These are phyloP conservation scores for Thunnus thynnus DNA, from an alignment of 2,113 vertebrate species.

Conservation along the genomic window DNA sequence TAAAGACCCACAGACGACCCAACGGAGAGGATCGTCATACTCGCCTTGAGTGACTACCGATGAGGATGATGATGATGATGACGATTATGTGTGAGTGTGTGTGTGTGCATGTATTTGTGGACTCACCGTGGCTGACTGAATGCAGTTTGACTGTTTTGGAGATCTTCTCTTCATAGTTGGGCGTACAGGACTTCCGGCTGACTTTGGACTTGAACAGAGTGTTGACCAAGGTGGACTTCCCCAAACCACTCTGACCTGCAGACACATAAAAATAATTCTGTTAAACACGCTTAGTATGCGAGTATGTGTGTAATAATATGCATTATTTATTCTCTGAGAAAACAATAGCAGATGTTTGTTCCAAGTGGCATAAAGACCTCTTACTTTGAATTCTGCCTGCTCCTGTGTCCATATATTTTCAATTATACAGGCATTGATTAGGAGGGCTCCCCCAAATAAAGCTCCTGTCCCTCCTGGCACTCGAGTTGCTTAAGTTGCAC, in stretches of 20 bases:
- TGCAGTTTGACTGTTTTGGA: conserved; percentile 92
- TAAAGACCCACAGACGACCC: too few relatives aligned
- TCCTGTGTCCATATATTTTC: background rate
- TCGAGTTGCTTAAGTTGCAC: too few relatives aligned
- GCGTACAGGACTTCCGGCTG: conserved; percentile 87
- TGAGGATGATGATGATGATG: too few relatives aligned
- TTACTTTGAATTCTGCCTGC: background rate
- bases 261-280: conserved; percentile 17
- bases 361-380: too few relatives aligned
- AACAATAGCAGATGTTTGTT: too few relatives aligned
- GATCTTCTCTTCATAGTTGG: conserved; percentile 81
- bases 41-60: too few relatives aligned
- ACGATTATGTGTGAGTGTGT: conserved; percentile 10
- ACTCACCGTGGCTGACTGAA: conserved; percentile 91
- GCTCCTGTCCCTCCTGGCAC: too few relatives aligned
- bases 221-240: conserved; percentile 98
- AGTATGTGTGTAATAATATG: too few relatives aligned
- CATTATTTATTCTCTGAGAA: too few relatives aligned
- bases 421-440: background rate
- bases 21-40: too few relatives aligned
- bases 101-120: conserved; percentile 3
- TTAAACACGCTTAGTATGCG: too few relatives aligned
- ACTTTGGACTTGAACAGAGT: conserved; percentile 97
- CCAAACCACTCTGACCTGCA: conserved; percentile 95
- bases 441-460: too few relatives aligned